Evolutionary conservation across 2,888 invertebrate genomes (phyloP).

Genomic region (Taphrorychus bicolor): DNA sequence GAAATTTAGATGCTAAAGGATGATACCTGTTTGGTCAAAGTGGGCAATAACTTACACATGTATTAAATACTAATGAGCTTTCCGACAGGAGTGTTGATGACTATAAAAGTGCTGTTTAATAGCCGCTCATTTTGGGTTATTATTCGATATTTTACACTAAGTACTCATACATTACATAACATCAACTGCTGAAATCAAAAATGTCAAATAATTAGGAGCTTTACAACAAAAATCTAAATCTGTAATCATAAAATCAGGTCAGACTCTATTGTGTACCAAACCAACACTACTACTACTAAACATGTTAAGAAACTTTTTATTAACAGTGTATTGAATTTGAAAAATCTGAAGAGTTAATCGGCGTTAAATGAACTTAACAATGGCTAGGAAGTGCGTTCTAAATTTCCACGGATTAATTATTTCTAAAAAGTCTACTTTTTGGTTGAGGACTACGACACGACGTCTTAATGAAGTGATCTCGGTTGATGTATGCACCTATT

Average conservation of each 20-base stretch:
- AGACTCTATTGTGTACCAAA: background rate
- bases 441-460: background rate
- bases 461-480: background rate
- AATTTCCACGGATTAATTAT: background rate
- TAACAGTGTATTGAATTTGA: slow-evolving; percentile 4
- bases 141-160: background rate
- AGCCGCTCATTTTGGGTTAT: background rate
- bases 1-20: background rate
- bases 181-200: no score
- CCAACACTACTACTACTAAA: background rate
- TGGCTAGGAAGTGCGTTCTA: slow-evolving; percentile 8
- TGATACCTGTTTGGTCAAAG: background rate
- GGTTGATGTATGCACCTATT: background rate
- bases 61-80: background rate
- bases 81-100: background rate
- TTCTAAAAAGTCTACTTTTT: background rate
- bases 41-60: background rate
- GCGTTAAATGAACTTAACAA: slow-evolving; percentile 6
- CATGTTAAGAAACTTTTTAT: background rate
- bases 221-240: no score
- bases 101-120: background rate
- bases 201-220: no score
- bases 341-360: background rate
- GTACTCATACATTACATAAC: no score
- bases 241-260: no score